Conservation (phyloP, 2,888 invertebrate species). For the Hemithea aestivaria region DNA sequence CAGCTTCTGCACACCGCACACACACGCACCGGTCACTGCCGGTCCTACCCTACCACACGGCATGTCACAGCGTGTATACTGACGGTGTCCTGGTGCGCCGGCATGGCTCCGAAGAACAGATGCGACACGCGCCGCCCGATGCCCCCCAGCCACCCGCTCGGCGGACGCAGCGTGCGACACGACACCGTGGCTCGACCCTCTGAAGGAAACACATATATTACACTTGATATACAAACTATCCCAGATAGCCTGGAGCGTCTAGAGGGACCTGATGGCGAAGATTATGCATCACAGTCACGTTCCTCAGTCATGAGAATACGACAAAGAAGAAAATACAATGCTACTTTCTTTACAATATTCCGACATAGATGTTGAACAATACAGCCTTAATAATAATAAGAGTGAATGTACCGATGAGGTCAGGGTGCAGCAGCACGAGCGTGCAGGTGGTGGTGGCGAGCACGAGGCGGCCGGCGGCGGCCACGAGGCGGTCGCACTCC, state of each 20-base stretch:
- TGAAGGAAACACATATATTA: conserved; percentile 31
- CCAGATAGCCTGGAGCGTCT: too few species aligned
- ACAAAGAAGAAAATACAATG: too few species aligned
- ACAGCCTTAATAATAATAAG: too few species aligned
- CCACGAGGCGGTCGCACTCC: conserved; percentile 87
- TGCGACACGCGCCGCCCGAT: conserved; percentile 89
- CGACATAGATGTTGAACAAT: too few species aligned
- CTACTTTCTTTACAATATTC: too few species aligned
- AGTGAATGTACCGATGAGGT: conserved; percentile 41
- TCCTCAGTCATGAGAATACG: too few species aligned
- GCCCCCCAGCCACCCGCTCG: conserved; percentile 92
- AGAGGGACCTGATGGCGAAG: too few species aligned
- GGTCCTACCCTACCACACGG: neutral
- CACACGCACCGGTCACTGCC: neutral
- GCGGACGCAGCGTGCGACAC: conserved; percentile 84
- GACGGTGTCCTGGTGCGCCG: conserved; percentile 83
- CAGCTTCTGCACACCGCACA: conserved; percentile 61
- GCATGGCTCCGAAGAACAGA: conserved; percentile 87
- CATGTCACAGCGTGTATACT: conserved; percentile 31
- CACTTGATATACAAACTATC: too few species aligned
- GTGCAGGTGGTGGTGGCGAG: conserved; percentile 96
- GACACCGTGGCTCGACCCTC: conserved; percentile 84
- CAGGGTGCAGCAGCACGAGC: conserved; percentile 75
- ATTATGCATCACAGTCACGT: too few species aligned
- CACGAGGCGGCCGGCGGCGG: conserved; percentile 84